A percentile compares a stretch with the other conserved stretches of the same genome.
Conservation (phyloP, 2,888 invertebrate genomes). For the Chrysina gloriosa region DNA sequence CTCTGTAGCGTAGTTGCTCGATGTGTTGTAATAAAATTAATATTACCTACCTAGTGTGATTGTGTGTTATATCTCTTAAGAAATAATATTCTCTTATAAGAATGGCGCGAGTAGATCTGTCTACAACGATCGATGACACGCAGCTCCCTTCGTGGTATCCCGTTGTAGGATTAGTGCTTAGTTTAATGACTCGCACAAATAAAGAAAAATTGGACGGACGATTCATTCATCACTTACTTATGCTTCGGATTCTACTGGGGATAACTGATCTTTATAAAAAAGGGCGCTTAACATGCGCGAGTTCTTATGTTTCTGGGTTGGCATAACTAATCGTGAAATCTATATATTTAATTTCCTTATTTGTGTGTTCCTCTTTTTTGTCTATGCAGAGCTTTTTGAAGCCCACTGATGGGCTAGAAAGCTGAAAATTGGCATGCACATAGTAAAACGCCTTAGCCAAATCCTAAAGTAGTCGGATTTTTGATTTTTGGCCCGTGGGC, state of each 20-base stretch:
- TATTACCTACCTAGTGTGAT: not conserved
- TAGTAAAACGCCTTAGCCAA: too few relatives aligned
- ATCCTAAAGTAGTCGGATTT: too few relatives aligned
- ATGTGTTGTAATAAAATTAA: not conserved
- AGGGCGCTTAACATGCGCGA: too few relatives aligned
- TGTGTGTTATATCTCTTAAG: too few relatives aligned
- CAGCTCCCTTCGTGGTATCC: constrained; percentile 62
- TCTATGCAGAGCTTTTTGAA: too few relatives aligned
- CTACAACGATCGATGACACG: constrained; percentile 50
- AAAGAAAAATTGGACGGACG: constrained; percentile 52
- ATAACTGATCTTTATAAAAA: constrained; percentile 57
- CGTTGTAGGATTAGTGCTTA: constrained; percentile 65
- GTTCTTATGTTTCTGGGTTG: too few relatives aligned
- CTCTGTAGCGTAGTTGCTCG: not conserved
- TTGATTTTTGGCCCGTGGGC: too few relatives aligned
- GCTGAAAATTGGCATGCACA: too few relatives aligned
- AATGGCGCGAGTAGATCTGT: not conserved
- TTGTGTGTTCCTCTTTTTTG: too few relatives aligned
- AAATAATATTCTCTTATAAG: constrained; percentile 39
- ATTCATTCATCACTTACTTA: constrained; percentile 64
- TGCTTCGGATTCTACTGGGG: constrained; percentile 52
- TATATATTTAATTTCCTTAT: too few relatives aligned
- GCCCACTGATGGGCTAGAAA: too few relatives aligned
- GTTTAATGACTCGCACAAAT: constrained; percentile 68
- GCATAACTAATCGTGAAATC: too few relatives aligned